These are phyloP conservation scores for Myotis pilosus DNA, from an alignment of 2,797 vertebrate species.

Conservation along the genomic window DNA sequence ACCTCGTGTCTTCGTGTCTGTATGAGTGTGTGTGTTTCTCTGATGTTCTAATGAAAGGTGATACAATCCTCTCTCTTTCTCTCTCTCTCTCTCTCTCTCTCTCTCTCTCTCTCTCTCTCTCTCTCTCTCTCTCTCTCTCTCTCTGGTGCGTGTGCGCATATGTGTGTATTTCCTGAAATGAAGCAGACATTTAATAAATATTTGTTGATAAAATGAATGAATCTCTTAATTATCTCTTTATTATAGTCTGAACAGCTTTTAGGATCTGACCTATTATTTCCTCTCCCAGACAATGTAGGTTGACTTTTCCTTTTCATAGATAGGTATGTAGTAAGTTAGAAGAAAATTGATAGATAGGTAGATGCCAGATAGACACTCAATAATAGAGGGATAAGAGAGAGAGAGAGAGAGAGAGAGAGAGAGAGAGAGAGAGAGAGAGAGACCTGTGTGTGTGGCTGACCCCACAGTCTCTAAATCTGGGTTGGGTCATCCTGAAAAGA, in stretches of 20 bases:
- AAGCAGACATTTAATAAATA: background rate
- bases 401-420: background rate
- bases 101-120: no score
- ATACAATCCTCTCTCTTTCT: background rate
- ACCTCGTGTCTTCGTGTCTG: background rate
- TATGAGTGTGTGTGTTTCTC: background rate
- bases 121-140: no score
- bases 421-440: background rate
- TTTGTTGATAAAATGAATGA: background rate
- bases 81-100: no score
- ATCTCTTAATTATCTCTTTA: constrained; percentile 7
- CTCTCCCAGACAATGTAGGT: background rate
- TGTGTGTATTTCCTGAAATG: background rate
- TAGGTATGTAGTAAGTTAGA: background rate
- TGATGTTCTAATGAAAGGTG: background rate
- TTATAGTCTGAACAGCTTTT: background rate
- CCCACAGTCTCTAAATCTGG: background rate
- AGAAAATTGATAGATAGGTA: background rate
- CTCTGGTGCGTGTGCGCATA: no score
- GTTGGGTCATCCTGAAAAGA: background rate
- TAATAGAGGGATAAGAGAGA: no score
- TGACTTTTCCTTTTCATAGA: background rate
- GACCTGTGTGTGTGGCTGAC: background rate
- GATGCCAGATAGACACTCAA: background rate
- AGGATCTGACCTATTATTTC: background rate